Evolutionary conservation across 2,113 vertebrate genomes (phyloP).

Genomic region (Phylloscopus whistleri): DNA sequence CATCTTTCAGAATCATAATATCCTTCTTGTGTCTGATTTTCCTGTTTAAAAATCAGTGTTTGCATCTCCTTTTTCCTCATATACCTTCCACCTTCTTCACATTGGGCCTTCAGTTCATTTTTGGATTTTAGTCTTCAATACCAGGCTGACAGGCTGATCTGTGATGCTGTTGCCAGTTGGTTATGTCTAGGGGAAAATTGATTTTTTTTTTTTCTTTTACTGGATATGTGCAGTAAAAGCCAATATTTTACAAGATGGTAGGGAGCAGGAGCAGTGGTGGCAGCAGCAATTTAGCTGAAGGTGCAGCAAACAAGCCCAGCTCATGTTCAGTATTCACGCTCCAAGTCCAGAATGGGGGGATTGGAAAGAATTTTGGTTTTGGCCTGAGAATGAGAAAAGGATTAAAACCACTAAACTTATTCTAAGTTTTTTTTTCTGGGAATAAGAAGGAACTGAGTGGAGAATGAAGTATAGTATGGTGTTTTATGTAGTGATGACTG

Average conservation of each 20-base stretch:
- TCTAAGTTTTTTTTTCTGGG: neutral
- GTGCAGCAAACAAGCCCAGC: neutral
- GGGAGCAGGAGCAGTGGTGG: neutral
- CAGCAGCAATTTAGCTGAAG: conserved; percentile 6
- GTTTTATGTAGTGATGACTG: conserved; percentile 54
- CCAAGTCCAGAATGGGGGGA: neutral
- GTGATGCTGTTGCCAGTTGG: conserved; percentile 1
- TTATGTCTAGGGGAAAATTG: neutral
- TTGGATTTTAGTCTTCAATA: neutral
- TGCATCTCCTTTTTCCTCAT: neutral
- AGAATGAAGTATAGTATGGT: neutral
- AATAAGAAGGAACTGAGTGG: neutral
- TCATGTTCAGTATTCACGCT: neutral
- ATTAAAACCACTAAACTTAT: conserved; percentile 37
- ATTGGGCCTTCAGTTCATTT: neutral
- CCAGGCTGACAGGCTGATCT: neutral
- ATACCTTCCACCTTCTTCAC: neutral
- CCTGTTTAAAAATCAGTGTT: neutral
- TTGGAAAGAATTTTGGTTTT: conserved; percentile 42
- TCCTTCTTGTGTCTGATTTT: neutral
- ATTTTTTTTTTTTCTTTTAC: neutral
- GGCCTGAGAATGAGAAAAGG: conserved; percentile 41
- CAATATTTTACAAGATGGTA: conserved; percentile 13
- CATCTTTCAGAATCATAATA: neutral
- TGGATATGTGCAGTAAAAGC: neutral